Evolutionary conservation across 1,140 invertebrate species (phyloP).

Genomic region (Leptopilina boulardi): DNA sequence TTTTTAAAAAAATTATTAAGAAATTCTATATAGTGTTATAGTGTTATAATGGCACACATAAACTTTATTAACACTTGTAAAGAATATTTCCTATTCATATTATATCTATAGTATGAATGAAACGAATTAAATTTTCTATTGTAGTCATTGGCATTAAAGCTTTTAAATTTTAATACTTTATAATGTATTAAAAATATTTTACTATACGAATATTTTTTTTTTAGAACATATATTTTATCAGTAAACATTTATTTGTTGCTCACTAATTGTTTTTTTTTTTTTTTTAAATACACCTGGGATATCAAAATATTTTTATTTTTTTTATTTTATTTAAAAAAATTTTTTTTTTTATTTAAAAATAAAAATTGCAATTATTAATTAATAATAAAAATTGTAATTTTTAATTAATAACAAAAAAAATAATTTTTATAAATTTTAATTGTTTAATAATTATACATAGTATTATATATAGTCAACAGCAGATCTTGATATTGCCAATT

Average conservation of each 20-base stretch:
- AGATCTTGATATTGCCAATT: background rate
- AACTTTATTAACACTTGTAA: constrained; percentile 14
- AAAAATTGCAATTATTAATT: too few species aligned
- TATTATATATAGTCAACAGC: background rate
- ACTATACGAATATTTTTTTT: background rate
- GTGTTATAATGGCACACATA: background rate
- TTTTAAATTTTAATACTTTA: background rate
- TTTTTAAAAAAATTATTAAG: background rate
- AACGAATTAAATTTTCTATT: background rate
- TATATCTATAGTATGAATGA: background rate
- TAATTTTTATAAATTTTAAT: too few species aligned
- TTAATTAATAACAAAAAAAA: too few species aligned
- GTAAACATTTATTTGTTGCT: background rate
- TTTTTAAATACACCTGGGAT: too few species aligned
- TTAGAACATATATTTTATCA: background rate
- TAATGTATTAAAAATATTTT: background rate
- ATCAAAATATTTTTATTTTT: too few species aligned
- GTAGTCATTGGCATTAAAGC: background rate
- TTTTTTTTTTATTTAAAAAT: background rate
- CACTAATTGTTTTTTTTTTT: background rate
- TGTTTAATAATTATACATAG: background rate
- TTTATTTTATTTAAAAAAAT: too few species aligned
- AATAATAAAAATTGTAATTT: too few species aligned
- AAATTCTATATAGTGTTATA: too few species aligned
- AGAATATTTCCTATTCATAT: background rate